phyloP scores from a whole-genome alignment of 2,888 invertebrate species.

The Amphiduros pacificus region DNA sequence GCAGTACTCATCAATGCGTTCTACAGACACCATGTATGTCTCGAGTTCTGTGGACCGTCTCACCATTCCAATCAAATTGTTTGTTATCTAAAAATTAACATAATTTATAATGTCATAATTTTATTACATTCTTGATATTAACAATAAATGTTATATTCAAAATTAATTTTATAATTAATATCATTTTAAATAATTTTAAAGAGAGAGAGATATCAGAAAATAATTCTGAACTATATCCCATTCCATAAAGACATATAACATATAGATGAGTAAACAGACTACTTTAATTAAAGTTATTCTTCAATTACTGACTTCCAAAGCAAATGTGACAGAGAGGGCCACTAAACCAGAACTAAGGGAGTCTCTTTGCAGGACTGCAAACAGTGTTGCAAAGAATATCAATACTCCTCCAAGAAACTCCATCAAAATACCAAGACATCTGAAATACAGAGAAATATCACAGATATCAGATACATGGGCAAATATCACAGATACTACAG shows the following conservation, averaged over 20 bases:
- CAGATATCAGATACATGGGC: background rate
- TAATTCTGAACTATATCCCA: too few relatives aligned
- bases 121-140: too few relatives aligned
- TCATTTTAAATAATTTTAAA: too few relatives aligned
- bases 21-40: slow-evolving; percentile 34
- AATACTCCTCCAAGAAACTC: slow-evolving; percentile 31
- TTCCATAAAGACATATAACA: too few relatives aligned
- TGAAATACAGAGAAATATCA: slow-evolving; percentile 4
- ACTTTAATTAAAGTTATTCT: too few relatives aligned
- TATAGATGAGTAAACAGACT: too few relatives aligned
- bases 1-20: slow-evolving; percentile 31
- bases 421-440: slow-evolving; percentile 30
- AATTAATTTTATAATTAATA: too few relatives aligned
- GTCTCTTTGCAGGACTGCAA: slow-evolving; percentile 26
- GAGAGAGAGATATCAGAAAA: too few relatives aligned
- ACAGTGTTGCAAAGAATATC: slow-evolving; percentile 28
- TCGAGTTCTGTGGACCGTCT: slow-evolving; percentile 31
- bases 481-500: too few relatives aligned
- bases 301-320: slow-evolving; percentile 35
- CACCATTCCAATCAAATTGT: slow-evolving; percentile 22
- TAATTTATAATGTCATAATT: background rate
- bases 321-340: slow-evolving; percentile 31
- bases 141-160: too few relatives aligned
- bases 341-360: slow-evolving; percentile 26
- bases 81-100: slow-evolving; percentile 28